These are phyloP conservation scores for Eurystomus glaucurus DNA, from an alignment of 2,797 vertebrate species.

Conservation along the genomic window DNA sequence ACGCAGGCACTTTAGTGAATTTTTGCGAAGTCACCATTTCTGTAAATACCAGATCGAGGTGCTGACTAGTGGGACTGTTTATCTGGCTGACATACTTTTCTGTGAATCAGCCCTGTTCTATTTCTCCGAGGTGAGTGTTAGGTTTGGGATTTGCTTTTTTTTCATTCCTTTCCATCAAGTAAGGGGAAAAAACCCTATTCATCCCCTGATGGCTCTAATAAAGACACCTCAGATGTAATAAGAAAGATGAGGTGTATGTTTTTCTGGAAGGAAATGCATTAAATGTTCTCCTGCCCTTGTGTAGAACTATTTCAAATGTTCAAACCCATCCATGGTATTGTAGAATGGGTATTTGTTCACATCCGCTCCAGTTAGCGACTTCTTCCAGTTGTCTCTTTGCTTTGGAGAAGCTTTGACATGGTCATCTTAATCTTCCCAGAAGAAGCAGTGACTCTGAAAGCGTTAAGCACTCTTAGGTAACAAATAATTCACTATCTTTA, in stretches of 20 bases:
- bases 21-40: slow-evolving; percentile 97
- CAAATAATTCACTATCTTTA: neutral
- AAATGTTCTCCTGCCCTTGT: neutral
- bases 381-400: neutral
- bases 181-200: neutral
- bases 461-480: neutral
- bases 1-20: slow-evolving; percentile 96
- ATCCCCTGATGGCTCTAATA: neutral
- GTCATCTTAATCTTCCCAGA: neutral
- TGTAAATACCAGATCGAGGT: slow-evolving; percentile 99
- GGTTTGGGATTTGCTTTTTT: neutral
- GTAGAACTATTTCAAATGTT: neutral
- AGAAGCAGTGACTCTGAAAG: neutral
- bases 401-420: neutral
- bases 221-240: neutral
- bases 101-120: slow-evolving; percentile 99
- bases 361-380: neutral
- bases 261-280: neutral
- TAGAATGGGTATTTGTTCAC: neutral
- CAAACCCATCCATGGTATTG: neutral
- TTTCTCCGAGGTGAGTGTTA: slow-evolving; percentile 95
- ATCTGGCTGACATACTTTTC: slow-evolving; percentile 97
- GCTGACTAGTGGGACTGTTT: slow-evolving; percentile 98
- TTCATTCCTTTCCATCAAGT: neutral
- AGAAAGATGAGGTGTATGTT: neutral